Evolutionary conservation across 2,113 vertebrate species (phyloP).

Genomic region (Guaruba guarouba): DNA sequence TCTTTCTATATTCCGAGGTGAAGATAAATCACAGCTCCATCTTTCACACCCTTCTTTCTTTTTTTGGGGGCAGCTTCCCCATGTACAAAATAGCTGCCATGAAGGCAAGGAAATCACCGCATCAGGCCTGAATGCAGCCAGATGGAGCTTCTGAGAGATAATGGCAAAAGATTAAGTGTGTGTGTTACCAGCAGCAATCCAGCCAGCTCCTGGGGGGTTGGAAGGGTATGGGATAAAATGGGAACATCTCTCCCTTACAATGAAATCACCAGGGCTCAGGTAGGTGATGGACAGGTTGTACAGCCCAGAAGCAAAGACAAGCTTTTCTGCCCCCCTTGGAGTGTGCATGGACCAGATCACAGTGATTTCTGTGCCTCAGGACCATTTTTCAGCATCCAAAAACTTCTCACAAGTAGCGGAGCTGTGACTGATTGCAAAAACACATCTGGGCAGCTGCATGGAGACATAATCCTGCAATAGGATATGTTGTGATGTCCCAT

Average conservation of each 20-base stretch:
- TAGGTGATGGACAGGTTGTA: background rate
- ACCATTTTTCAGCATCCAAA: background rate
- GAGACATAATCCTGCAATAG: background rate
- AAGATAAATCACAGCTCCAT: slow-evolving; percentile 14
- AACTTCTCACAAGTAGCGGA: background rate
- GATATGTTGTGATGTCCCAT: background rate
- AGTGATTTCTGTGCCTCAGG: background rate
- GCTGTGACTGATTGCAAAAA: background rate
- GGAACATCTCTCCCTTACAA: background rate
- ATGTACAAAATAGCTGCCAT: background rate
- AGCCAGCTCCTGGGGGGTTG: background rate
- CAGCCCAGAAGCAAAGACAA: background rate
- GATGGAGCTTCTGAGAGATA: background rate
- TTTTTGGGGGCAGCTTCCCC: background rate
- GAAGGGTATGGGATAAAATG: background rate
- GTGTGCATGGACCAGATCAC: no score
- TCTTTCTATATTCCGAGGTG: background rate
- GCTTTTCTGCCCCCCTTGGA: background rate
- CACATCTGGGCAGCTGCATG: background rate
- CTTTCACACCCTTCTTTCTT: background rate
- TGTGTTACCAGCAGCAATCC: background rate
- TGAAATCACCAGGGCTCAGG: background rate
- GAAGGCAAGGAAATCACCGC: background rate
- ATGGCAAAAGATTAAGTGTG: background rate
- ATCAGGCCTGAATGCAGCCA: background rate